These are phyloP conservation scores for Epirrhoe tristata DNA, from an alignment of 2,888 invertebrate genomes.

Conservation along the genomic window DNA sequence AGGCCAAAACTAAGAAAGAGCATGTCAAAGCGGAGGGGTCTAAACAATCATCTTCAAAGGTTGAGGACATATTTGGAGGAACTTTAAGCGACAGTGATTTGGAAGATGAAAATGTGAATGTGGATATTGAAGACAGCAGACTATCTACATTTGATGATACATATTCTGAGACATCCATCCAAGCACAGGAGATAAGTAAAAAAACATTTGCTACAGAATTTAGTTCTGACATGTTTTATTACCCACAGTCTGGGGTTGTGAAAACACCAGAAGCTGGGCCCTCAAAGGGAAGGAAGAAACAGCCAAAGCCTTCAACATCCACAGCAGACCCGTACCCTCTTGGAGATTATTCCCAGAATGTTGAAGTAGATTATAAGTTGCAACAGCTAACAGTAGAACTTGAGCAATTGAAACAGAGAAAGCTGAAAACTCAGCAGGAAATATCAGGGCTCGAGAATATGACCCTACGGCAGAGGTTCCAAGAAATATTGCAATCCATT, in stretches of 20 bases:
- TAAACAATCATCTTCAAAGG: slow-evolving; percentile 69
- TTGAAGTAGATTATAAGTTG: slow-evolving; percentile 77
- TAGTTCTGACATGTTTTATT: slow-evolving; percentile 70
- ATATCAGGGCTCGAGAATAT: slow-evolving; percentile 94
- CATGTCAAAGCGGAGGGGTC: slow-evolving; percentile 60
- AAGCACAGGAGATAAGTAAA: slow-evolving; percentile 58
- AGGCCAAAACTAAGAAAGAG: slow-evolving; percentile 75
- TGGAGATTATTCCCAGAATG: slow-evolving; percentile 31
- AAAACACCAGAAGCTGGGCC: slow-evolving; percentile 46
- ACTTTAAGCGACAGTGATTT: slow-evolving; percentile 95
- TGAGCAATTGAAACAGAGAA: slow-evolving; percentile 89
- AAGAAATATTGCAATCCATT: slow-evolving; percentile 91
- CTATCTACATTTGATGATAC: slow-evolving; percentile 91
- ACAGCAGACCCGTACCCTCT: slow-evolving; percentile 27
- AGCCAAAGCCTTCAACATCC: slow-evolving; percentile 48
- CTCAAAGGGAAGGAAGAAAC: slow-evolving; percentile 46
- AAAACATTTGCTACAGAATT: slow-evolving; percentile 67
- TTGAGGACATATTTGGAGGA: slow-evolving; percentile 95
- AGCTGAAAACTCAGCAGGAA: slow-evolving; percentile 93
- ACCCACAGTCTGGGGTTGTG: slow-evolving; percentile 50
- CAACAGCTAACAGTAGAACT: slow-evolving; percentile 90
- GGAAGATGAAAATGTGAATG: slow-evolving; percentile 92
- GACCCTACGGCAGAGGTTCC: slow-evolving; percentile 92
- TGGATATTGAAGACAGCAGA: slow-evolving; percentile 93
- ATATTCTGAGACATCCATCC: slow-evolving; percentile 87